These are phyloP conservation scores for Cyclina sinensis DNA, from an alignment of 1,140 invertebrate genomes.

Conservation along the genomic window DNA sequence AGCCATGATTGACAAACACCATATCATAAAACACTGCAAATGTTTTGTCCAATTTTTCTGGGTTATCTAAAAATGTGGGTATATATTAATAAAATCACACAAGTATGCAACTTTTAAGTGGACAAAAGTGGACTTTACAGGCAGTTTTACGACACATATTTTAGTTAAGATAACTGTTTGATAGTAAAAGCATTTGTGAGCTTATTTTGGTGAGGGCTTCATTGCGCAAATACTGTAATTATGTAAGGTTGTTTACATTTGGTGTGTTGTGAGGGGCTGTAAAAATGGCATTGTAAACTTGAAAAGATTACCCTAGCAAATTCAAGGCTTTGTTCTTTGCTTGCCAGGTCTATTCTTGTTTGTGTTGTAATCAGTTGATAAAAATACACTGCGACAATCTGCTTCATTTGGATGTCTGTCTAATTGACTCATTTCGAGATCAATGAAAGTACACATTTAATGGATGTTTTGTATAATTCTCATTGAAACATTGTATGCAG, in stretches of 20 bases:
- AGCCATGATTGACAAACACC: background rate
- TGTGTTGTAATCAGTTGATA: conserved; percentile 13
- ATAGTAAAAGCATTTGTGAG: conserved; percentile 60
- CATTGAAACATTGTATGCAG: too few species aligned
- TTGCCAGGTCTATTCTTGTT: background rate
- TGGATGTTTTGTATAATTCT: too few species aligned
- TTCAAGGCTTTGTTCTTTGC: conserved; percentile 39
- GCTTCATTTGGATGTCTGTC: background rate
- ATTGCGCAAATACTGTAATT: conserved; percentile 24
- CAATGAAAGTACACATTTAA: too few species aligned
- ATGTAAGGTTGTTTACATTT: conserved; percentile 18
- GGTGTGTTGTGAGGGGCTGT: background rate
- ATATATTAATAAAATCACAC: conserved; percentile 56
- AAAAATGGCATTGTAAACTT: conserved; percentile 37
- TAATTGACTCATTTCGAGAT: background rate
- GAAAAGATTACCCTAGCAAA: background rate
- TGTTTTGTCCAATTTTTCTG: conserved; percentile 28
- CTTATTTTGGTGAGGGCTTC: conserved; percentile 26
- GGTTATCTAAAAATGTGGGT: conserved; percentile 64
- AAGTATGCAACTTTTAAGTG: conserved; percentile 51
- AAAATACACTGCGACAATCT: background rate
- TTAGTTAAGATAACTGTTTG: conserved; percentile 57
- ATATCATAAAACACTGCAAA: conserved; percentile 16
- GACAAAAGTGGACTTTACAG: conserved; percentile 57
- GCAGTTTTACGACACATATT: conserved; percentile 62